These are phyloP conservation scores for Alcis repandata DNA, from an alignment of 2,888 invertebrate genomes.

Conservation along the genomic window DNA sequence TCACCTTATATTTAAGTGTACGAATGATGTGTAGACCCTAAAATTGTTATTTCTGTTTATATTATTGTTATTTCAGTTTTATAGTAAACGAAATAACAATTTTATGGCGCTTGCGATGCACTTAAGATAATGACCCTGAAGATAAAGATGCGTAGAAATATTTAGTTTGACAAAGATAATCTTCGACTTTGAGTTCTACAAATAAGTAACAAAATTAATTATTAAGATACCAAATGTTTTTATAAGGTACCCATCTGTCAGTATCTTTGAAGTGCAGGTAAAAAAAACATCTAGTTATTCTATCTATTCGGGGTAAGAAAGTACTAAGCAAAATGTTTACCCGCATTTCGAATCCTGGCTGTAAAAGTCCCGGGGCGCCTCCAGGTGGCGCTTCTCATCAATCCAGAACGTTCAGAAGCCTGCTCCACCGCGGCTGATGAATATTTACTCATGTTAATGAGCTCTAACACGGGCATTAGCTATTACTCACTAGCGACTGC, in stretches of 20 bases:
- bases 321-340: neutral
- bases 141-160: slow-evolving; percentile 9
- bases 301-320: too few relatives aligned
- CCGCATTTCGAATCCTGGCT: neutral
- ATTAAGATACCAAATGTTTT: too few relatives aligned
- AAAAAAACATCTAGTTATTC: too few relatives aligned
- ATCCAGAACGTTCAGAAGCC: slow-evolving; percentile 42
- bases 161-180: neutral
- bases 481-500: slow-evolving; percentile 22
- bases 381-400: slow-evolving; percentile 54
- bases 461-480: slow-evolving; percentile 49
- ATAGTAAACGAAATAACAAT: slow-evolving; percentile 34
- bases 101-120: slow-evolving; percentile 30
- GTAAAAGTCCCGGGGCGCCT: slow-evolving; percentile 19
- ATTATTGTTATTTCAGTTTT: slow-evolving; percentile 44
- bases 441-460: slow-evolving; percentile 63
- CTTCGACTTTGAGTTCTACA: neutral
- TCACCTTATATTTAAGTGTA: slow-evolving; percentile 44
- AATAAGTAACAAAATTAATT: neutral
- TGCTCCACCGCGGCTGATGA: slow-evolving; percentile 46
- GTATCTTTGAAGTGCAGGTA: too few relatives aligned
- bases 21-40: slow-evolving; percentile 42
- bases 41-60: slow-evolving; percentile 46
- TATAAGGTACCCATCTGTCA: too few relatives aligned
- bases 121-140: slow-evolving; percentile 31